Evolutionary conservation across 1,140 invertebrate species (phyloP).

Genomic region (Thrips palmi): DNA sequence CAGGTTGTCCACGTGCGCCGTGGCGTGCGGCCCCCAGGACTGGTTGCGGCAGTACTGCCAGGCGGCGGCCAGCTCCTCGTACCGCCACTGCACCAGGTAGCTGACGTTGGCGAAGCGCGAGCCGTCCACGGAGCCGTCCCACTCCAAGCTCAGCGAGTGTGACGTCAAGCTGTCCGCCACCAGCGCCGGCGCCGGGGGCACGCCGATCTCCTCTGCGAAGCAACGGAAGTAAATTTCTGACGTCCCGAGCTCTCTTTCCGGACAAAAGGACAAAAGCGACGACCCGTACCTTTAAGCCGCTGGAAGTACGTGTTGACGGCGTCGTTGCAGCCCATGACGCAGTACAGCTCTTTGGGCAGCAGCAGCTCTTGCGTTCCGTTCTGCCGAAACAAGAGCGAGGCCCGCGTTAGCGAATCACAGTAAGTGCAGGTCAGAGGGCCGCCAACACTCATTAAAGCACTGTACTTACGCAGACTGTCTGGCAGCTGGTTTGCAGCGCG

Average conservation of each 20-base stretch:
- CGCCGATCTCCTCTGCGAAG: slow-evolving; percentile 40
- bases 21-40: slow-evolving; percentile 40
- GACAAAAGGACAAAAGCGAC: no score
- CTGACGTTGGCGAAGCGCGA: slow-evolving; percentile 32
- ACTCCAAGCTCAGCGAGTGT: slow-evolving; percentile 58
- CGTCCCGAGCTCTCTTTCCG: no score
- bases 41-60: slow-evolving; percentile 60
- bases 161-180: slow-evolving; percentile 53
- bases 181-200: slow-evolving; percentile 48
- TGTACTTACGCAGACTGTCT: slow-evolving; percentile 49
- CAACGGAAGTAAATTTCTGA: slow-evolving; percentile 7
- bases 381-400: slow-evolving; percentile 24
- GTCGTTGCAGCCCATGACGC: slow-evolving; percentile 61
- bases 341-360: slow-evolving; percentile 49
- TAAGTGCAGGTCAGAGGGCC: not conserved
- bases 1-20: slow-evolving; percentile 50
- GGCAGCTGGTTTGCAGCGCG: slow-evolving; percentile 43
- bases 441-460: not conserved
- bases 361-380: slow-evolving; percentile 45
- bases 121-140: slow-evolving; percentile 46
- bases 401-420: not conserved
- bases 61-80: slow-evolving; percentile 39
- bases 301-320: slow-evolving; percentile 54
- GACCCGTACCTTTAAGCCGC: slow-evolving; percentile 41
- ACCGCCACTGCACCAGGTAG: slow-evolving; percentile 56